These are phyloP conservation scores for Oxyscelio sp. DNA, from an alignment of 2,888 invertebrate genomes.

Conservation along the genomic window DNA sequence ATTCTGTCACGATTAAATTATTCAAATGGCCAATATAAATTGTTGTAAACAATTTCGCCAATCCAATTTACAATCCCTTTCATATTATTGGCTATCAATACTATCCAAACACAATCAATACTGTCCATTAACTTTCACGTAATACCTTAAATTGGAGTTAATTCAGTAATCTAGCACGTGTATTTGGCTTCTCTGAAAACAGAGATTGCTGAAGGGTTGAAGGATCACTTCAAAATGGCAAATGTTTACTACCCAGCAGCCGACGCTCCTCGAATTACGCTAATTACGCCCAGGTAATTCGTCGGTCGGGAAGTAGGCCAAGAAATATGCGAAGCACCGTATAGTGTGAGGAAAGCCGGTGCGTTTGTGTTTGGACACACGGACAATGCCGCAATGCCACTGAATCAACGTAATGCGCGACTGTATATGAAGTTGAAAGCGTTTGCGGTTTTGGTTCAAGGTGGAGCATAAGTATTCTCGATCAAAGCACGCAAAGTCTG, in stretches of 20 bases:
- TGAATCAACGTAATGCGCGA: slow-evolving; percentile 58
- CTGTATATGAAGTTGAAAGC: slow-evolving; percentile 60
- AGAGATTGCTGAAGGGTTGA: too few relatives aligned
- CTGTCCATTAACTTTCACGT: slow-evolving; percentile 69
- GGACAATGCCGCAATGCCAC: slow-evolving; percentile 26
- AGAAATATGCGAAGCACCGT: too few relatives aligned
- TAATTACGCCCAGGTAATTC: too few relatives aligned
- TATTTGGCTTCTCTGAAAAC: too few relatives aligned
- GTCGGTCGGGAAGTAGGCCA: too few relatives aligned
- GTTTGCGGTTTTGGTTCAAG: slow-evolving; percentile 65
- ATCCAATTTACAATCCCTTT: slow-evolving; percentile 35
- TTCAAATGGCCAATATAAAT: not conserved
- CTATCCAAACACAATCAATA: slow-evolving; percentile 67
- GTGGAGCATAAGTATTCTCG: slow-evolving; percentile 67
- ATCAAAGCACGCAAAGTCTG: slow-evolving; percentile 69
- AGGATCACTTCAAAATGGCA: too few relatives aligned
- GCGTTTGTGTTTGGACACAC: slow-evolving; percentile 31
- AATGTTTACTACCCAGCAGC: too few relatives aligned
- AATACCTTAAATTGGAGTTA: slow-evolving; percentile 74
- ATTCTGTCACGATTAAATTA: not conserved
- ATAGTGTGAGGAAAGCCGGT: slow-evolving; percentile 13
- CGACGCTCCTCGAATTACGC: too few relatives aligned
- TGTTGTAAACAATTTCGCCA: slow-evolving; percentile 24
- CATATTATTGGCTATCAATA: slow-evolving; percentile 57
- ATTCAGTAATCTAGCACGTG: slow-evolving; percentile 63